Conservation (phyloP, 2,113 vertebrate genomes). For the Melanostigma gelatinosum region DNA sequence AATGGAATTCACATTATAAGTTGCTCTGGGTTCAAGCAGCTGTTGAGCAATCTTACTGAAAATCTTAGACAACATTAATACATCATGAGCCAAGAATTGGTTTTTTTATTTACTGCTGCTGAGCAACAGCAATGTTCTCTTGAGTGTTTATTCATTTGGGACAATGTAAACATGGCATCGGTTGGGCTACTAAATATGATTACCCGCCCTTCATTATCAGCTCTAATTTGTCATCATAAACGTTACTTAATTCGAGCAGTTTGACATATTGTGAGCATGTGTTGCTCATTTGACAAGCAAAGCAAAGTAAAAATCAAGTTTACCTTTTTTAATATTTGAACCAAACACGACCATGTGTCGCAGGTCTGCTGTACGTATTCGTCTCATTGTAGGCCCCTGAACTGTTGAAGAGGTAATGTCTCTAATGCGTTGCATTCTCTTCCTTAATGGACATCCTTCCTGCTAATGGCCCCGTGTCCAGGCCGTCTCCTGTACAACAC, state of each 20-base stretch:
- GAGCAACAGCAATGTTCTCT: constrained; percentile 32
- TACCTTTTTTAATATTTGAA: constrained; percentile 41
- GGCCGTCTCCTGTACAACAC: constrained; percentile 43
- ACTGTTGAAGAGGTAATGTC: constrained; percentile 56
- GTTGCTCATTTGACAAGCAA: constrained; percentile 38
- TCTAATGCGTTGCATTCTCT: constrained; percentile 74
- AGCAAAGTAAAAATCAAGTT: constrained; percentile 40
- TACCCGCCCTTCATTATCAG: constrained; percentile 56
- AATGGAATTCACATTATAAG: constrained; percentile 65
- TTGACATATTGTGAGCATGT: constrained; percentile 48
- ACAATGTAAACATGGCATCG: constrained; percentile 52
- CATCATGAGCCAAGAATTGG: neutral
- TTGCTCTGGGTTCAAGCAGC: constrained; percentile 52
- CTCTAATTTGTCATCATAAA: constrained; percentile 64
- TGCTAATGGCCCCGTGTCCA: constrained; percentile 65
- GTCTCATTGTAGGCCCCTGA: constrained; percentile 47
- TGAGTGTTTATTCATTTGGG: constrained; percentile 52
- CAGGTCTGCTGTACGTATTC: constrained; percentile 41
- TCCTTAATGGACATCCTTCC: constrained; percentile 75
- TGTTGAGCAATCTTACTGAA: constrained; percentile 25
- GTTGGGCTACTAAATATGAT: constrained; percentile 53
- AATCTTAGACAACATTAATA: constrained; percentile 20
- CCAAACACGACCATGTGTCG: constrained; percentile 36
- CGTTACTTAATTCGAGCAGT: constrained; percentile 53
- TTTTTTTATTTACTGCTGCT: constrained; percentile 17